Evolutionary conservation across 2,797 vertebrate species (phyloP).

Genomic region (Hippoglossus hippoglossus): DNA sequence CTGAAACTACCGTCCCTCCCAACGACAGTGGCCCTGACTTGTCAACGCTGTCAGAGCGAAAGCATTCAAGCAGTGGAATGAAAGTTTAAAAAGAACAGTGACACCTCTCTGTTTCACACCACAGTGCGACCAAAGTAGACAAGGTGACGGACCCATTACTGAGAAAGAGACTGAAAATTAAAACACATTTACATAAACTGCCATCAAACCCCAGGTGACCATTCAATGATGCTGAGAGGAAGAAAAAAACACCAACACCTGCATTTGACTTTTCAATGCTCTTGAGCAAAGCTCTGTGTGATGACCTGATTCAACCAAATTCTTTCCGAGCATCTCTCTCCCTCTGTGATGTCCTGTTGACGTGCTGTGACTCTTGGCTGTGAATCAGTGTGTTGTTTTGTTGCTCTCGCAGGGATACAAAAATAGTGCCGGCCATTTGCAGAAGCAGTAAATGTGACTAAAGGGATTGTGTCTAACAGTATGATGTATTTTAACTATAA

Average conservation of each 20-base stretch:
- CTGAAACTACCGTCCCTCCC: constrained; percentile 40
- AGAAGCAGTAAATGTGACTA: too few relatives aligned
- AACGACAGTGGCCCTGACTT: constrained; percentile 56
- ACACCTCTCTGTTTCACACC: constrained; percentile 52
- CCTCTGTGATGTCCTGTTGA: neutral
- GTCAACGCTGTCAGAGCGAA: constrained; percentile 53
- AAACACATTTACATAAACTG: constrained; percentile 54
- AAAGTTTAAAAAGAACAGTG: constrained; percentile 7
- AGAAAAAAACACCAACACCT: neutral
- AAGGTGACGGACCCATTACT: neutral
- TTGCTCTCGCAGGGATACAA: neutral
- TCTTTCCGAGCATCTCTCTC: neutral
- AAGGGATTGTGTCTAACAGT: neutral
- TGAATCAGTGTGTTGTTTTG: neutral
- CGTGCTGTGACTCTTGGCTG: neutral
- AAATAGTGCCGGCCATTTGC: neutral
- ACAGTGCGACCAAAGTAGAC: neutral
- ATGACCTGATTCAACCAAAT: neutral
- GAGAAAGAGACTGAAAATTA: constrained; percentile 61
- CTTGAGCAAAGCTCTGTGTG: neutral
- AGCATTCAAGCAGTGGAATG: constrained; percentile 29
- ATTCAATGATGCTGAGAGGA: neutral
- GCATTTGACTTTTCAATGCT: constrained; percentile 20
- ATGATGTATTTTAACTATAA: too few relatives aligned
- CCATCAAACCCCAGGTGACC: constrained; percentile 26